These are phyloP conservation scores for Panonychus citri DNA, from an alignment of 1,140 invertebrate genomes.

Conservation along the genomic window DNA sequence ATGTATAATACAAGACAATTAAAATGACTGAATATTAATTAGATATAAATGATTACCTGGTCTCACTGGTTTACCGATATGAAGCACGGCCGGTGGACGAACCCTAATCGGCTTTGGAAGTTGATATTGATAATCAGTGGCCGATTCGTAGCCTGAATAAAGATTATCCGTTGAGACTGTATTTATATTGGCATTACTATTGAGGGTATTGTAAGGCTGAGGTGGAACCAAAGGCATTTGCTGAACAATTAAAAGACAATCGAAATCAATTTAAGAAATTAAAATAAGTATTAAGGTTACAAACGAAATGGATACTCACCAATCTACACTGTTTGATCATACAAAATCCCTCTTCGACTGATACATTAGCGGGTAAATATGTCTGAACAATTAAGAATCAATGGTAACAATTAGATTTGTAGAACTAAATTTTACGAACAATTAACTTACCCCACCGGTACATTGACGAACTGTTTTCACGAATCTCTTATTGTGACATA, in stretches of 20 bases:
- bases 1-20: too few species aligned
- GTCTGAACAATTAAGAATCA: neutral
- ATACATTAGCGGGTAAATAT: constrained; percentile 1
- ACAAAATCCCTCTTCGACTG: constrained; percentile 1
- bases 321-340: constrained; percentile 1
- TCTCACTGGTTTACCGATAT: neutral
- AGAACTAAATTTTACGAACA: neutral
- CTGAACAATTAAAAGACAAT: neutral
- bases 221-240: constrained; percentile 1
- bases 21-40: too few species aligned
- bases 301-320: neutral
- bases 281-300: too few species aligned
- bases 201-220: neutral
- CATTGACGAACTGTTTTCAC: neutral
- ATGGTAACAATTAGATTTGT: neutral
- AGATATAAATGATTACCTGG: too few species aligned
- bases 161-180: neutral
- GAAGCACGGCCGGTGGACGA: neutral
- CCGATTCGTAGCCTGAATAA: neutral
- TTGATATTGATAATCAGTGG: neutral
- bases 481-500: constrained; percentile 1
- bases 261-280: neutral
- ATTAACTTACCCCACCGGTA: neutral
- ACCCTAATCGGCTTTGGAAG: neutral
- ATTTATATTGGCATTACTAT: constrained; percentile 1